Percentiles rank a stretch among this genome's conserved stretches.
Conservation (phyloP, 2,797 vertebrate genomes). For the Cheirogaleus major region DNA sequence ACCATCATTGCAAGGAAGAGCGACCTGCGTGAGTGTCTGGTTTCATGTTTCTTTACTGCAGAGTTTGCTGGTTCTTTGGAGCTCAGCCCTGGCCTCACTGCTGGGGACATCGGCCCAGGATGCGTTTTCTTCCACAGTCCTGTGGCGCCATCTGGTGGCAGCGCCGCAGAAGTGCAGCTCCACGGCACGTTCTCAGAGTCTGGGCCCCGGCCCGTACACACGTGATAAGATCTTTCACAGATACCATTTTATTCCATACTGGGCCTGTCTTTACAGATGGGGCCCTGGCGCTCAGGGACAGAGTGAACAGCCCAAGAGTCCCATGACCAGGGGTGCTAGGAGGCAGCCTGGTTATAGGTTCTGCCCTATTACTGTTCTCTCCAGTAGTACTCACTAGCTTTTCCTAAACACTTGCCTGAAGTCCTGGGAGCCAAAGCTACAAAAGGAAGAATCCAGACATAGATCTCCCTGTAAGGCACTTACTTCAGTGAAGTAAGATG, state of each 20-base stretch:
- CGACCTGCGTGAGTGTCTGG: conserved; percentile 82
- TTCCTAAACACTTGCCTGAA: background rate
- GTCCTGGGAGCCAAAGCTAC: background rate
- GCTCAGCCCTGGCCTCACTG: background rate
- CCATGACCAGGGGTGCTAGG: background rate
- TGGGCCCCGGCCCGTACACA: rapidly evolving
- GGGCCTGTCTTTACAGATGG: background rate
- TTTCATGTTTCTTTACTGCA: rapidly evolving
- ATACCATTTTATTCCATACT: rapidly evolving
- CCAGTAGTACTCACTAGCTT: too few species aligned
- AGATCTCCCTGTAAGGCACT: background rate
- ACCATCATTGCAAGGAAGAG: conserved; percentile 77
- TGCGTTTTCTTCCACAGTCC: conserved; percentile 42
- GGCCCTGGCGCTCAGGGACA: background rate
- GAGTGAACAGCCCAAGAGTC: background rate
- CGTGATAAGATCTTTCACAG: rapidly evolving
- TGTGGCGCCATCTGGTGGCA: conserved; percentile 83
- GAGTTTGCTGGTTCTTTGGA: background rate
- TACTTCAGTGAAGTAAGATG: background rate
- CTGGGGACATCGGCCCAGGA: rapidly evolving
- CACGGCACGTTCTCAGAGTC: rapidly evolving
- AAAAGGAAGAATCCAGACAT: background rate
- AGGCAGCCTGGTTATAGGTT: rapidly evolving
- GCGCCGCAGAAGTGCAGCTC: background rate
- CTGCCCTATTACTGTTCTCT: background rate